These are phyloP conservation scores for Liodrosophila aerea DNA, from an alignment of 2,888 invertebrate species.

Conservation along the genomic window DNA sequence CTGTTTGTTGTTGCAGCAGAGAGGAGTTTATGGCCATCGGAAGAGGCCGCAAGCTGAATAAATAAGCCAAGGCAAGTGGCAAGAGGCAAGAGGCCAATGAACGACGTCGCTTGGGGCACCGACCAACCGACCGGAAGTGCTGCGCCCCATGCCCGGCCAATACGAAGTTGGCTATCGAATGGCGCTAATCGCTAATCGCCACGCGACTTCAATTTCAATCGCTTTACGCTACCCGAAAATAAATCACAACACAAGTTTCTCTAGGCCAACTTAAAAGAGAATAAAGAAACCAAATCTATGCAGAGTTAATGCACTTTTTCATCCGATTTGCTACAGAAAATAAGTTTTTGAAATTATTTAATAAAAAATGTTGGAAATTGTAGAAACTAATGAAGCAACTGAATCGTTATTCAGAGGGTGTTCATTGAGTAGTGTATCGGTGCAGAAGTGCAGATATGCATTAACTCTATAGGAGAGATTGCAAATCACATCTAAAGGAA, in stretches of 20 bases:
- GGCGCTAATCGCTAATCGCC: slow-evolving; percentile 66
- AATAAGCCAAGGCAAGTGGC: slow-evolving; percentile 46
- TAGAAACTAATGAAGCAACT: no score
- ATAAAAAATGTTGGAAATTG: no score
- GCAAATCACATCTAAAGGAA: no score
- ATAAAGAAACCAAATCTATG: no score
- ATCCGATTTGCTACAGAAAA: no score
- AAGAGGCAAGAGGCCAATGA: slow-evolving; percentile 40
- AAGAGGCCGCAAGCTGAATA: slow-evolving; percentile 43
- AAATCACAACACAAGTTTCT: slow-evolving; percentile 19
- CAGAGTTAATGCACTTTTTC: no score
- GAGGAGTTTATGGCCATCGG: slow-evolving; percentile 36
- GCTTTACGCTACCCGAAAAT: slow-evolving; percentile 8
- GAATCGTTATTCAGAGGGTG: no score
- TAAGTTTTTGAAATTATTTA: no score
- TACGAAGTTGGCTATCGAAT: slow-evolving; percentile 49
- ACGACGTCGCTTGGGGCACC: slow-evolving; percentile 20
- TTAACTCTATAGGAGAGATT: no score
- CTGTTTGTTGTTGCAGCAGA: slow-evolving; percentile 4
- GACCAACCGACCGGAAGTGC: slow-evolving; percentile 38
- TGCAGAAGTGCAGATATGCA: no score
- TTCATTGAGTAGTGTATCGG: no score
- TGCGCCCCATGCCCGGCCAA: slow-evolving; percentile 35
- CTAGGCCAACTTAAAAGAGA: not conserved
- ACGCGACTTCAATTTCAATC: slow-evolving; percentile 67